Conservation (phyloP, 1,140 invertebrate species). For the Leptinotarsa defecta region DNA sequence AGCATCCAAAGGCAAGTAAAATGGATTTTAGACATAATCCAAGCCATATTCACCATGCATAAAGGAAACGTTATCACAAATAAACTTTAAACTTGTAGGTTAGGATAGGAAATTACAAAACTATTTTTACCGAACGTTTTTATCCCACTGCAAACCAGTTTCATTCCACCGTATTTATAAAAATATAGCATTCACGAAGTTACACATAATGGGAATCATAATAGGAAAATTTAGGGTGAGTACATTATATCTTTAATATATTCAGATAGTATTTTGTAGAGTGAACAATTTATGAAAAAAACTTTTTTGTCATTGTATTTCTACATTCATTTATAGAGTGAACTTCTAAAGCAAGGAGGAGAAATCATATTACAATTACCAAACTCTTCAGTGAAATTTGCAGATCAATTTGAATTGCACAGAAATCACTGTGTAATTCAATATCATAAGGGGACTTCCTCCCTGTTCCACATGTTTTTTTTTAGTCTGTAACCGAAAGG, state of each 20-base stretch:
- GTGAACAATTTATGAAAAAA: no score
- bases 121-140: conserved; percentile 5
- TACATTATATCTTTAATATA: conserved; percentile 5
- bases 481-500: no score
- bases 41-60: background rate
- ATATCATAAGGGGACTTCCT: no score
- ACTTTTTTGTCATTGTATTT: no score
- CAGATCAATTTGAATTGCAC: no score
- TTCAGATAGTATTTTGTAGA: no score
- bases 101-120: background rate
- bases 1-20: background rate
- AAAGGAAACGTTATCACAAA: background rate
- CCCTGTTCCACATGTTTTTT: no score
- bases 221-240: conserved; percentile 52
- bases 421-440: no score
- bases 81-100: background rate
- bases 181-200: background rate
- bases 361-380: no score
- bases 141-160: background rate
- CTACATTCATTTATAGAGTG: no score
- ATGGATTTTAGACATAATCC: background rate
- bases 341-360: no score
- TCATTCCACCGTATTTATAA: background rate
- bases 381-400: no score
- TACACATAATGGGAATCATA: conserved; percentile 48